Base-by-base conservation (phyloP, 2,113 vertebrate genomes). In the Nematolebias whitei region DNA sequence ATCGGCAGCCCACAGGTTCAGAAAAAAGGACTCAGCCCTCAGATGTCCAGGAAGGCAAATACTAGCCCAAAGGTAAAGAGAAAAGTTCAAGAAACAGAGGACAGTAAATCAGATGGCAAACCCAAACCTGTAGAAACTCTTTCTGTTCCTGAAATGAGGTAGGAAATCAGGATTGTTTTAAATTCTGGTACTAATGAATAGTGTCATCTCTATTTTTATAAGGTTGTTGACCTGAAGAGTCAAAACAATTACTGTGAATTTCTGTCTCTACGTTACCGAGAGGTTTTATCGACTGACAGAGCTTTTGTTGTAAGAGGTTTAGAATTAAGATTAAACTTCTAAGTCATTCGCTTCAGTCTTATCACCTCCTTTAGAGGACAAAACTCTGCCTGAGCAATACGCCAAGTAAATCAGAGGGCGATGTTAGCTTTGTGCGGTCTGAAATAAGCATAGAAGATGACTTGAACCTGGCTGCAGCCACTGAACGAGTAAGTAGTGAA, bases 1-100 rank as follows among this genome's bases (percentile, higher is more conserved):
- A 94, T 96, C 16, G 91, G 89, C 77, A 98, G 96, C 78, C 97
- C 97, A 5, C 95, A 97, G 80, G 80, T 93, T 20, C 95, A 93
- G 83, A 94, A 93, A 85, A 99, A 96, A 89, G 93, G 89, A 12
- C 73, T 82, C 1, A 98, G 96, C 70, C 96, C 96, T 38, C 95
- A 96, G 88, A 78, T 88, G 16, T 24, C 66, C 24, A 93, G 94
- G 68, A 98, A 94, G 79, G 87, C 85, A 16, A 71, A 87, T 0
- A 68, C 89, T 22, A 96, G 95, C 84, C 92, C 95, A 56, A 97
- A 94, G 84, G 86, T 92, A 20, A 59, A 83, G 23, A 88, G 90
- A 72, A 96, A 91, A 80, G 77, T 76, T 12, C 92, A 90, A 52
- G 94, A 94, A 71, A 50, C 84, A 2, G 90, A 74, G 0, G 78